Percentiles rank a stretch among this genome's conserved stretches.
phyloP scores from a whole-genome alignment of 2,113 vertebrate genomes.

The Brienomyrus brachyistius region DNA sequence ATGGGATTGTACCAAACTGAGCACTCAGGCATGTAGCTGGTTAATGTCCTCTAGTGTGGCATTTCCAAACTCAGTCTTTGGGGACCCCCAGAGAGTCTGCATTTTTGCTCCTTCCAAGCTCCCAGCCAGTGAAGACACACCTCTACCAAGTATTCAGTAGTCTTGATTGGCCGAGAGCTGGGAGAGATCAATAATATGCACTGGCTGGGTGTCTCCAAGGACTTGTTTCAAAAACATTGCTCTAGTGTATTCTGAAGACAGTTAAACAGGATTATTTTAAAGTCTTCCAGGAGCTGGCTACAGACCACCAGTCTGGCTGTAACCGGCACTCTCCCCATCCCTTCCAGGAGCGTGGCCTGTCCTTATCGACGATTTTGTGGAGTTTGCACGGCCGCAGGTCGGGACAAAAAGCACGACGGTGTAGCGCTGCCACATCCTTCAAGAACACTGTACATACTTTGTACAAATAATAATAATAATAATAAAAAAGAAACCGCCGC shows the following conservation, averaged over 20 bases:
- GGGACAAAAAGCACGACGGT: slow-evolving; percentile 82
- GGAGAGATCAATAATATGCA: neutral
- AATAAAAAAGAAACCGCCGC: slow-evolving; percentile 16
- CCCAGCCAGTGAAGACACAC: neutral
- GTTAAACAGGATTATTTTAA: neutral
- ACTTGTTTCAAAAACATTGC: neutral
- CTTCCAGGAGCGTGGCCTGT: slow-evolving; percentile 73
- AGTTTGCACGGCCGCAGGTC: slow-evolving; percentile 84
- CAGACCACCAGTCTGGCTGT: neutral
- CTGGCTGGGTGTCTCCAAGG: neutral
- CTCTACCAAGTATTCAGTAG: neutral
- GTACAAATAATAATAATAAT: slow-evolving; percentile 10
- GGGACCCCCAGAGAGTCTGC: neutral
- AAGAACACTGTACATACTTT: slow-evolving; percentile 61
- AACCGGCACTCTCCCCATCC: neutral
- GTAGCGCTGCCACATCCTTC: slow-evolving; percentile 69
- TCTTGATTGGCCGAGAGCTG: neutral
- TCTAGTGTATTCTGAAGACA: neutral
- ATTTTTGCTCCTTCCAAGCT: neutral
- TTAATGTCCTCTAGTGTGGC: neutral
- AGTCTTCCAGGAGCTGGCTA: neutral
- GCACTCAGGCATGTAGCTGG: neutral
- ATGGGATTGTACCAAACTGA: neutral
- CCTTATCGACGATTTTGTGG: slow-evolving; percentile 84
- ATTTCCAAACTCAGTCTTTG: neutral